These are phyloP conservation scores for Rhinoraja longicauda DNA, from an alignment of 2,797 vertebrate genomes.

Conservation along the genomic window DNA sequence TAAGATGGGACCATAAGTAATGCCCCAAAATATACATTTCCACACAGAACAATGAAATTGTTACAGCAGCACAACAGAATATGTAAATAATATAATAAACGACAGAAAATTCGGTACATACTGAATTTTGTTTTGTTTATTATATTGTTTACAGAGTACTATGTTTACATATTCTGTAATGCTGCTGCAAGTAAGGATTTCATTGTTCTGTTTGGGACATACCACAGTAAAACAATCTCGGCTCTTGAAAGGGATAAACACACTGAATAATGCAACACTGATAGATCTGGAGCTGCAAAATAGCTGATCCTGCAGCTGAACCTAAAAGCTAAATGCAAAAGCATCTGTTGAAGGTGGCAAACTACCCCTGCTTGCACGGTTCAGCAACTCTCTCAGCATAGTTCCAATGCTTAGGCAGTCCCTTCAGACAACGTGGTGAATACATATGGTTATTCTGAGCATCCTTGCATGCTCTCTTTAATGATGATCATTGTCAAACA, in stretches of 20 bases:
- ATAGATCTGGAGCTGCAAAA: neutral
- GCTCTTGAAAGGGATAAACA: neutral
- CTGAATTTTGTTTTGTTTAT: no score
- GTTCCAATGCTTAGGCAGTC: neutral
- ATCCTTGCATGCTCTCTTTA: neutral
- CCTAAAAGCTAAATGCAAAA: neutral
- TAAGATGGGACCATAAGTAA: neutral
- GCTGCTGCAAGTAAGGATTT: no score
- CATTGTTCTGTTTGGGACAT: no score
- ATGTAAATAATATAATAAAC: no score
- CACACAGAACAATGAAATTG: no score
- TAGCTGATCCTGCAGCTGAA: neutral
- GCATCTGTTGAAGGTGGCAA: neutral
- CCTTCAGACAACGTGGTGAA: neutral
- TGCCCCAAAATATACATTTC: no score
- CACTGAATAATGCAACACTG: neutral
- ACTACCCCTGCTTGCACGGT: neutral
- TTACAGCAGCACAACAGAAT: no score
- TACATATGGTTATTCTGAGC: neutral
- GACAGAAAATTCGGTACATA: no score
- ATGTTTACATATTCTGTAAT: no score
- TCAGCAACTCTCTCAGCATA: neutral
- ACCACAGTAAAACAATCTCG: no score
- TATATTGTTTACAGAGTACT: no score
- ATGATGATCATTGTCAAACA: neutral